Conservation (phyloP, 2,888 invertebrate species). For the Dasysyrphus tricinctus region DNA sequence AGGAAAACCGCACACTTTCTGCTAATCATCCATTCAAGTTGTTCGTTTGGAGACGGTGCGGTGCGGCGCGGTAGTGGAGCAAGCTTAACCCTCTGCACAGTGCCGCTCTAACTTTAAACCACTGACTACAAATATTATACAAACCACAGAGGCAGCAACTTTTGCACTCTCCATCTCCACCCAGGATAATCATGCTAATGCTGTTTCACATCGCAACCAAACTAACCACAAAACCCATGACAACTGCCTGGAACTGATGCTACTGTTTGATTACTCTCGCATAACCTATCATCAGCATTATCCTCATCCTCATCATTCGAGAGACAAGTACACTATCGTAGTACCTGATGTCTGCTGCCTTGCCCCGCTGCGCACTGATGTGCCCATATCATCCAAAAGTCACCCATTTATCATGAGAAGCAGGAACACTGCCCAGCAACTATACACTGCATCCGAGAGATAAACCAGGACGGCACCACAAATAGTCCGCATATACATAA, state of each 20-base stretch:
- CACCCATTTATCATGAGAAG: constrained; percentile 58
- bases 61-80: neutral
- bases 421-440: constrained; percentile 31
- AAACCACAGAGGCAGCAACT: constrained; percentile 26
- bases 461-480: constrained; percentile 61
- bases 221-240: constrained; percentile 69
- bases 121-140: constrained; percentile 9
- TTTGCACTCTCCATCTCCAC: neutral
- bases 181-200: constrained; percentile 55
- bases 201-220: constrained; percentile 56
- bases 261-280: constrained; percentile 73
- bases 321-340: constrained; percentile 42
- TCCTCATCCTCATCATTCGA: constrained; percentile 65
- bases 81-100: neutral
- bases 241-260: constrained; percentile 74
- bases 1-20: constrained; percentile 60
- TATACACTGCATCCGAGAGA: constrained; percentile 30
- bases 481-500: constrained; percentile 44
- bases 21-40: constrained; percentile 64
- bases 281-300: constrained; percentile 73
- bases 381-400: constrained; percentile 22
- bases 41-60: constrained; percentile 11
- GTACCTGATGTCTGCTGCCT: constrained; percentile 6
- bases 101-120: constrained; percentile 11
- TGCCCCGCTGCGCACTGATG: neutral